These are phyloP conservation scores for Eira barbara DNA, from an alignment of 2,113 vertebrate genomes.

Conservation along the genomic window DNA sequence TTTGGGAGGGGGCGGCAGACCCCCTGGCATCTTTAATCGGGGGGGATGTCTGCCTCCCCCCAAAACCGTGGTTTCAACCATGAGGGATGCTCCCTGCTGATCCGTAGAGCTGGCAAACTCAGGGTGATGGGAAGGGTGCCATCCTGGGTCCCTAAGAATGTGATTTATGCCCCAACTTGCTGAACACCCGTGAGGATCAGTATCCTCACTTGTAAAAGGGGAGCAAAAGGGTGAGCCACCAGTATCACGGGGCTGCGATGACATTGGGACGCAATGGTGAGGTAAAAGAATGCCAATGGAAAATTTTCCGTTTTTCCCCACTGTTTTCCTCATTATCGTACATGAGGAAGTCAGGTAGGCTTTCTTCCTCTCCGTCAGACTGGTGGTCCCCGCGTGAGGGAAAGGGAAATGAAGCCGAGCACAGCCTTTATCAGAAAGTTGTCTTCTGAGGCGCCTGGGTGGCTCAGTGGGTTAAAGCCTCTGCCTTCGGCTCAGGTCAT, in stretches of 20 bases:
- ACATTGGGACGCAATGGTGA: background rate
- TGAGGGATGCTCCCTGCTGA: background rate
- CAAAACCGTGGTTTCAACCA: background rate
- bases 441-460: too few relatives aligned
- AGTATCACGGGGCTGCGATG: fast-evolving
- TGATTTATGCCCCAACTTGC: background rate
- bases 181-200: fast-evolving
- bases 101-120: fast-evolving
- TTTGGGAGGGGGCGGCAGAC: slow-evolving; percentile 12
- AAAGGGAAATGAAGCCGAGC: background rate
- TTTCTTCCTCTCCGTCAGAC: background rate
- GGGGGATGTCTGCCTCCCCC: background rate
- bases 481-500: too few relatives aligned
- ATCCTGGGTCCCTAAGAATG: background rate
- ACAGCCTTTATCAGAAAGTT: too few relatives aligned
- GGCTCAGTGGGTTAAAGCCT: too few relatives aligned
- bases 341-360: background rate
- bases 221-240: background rate
- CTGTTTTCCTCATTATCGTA: background rate
- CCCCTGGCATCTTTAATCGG: background rate
- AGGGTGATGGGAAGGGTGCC: background rate
- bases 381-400: background rate
- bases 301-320: background rate
- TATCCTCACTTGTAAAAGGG: background rate
- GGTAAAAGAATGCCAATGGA: background rate